phyloP scores from a whole-genome alignment of 2,888 invertebrate species.

The Epistrophe grossulariae region DNA sequence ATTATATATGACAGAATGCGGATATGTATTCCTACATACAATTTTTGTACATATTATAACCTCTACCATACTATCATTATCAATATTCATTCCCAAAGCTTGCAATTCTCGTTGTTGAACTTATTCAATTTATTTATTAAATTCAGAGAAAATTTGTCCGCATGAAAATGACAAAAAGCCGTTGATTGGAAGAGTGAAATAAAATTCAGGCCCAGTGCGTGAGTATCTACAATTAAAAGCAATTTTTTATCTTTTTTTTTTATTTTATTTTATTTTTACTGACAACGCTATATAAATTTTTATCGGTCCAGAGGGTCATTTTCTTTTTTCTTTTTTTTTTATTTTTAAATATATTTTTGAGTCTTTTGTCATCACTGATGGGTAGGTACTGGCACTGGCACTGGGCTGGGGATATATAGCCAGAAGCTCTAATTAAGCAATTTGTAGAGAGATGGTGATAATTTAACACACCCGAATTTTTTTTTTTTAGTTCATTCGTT shows the following conservation, averaged over 20 bases:
- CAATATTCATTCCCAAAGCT: neutral
- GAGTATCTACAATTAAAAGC: conserved; percentile 36
- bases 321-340: conserved; percentile 10
- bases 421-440: conserved; percentile 36
- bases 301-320: conserved; percentile 12
- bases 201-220: conserved; percentile 39
- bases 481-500: neutral
- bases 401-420: neutral
- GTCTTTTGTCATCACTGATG: conserved; percentile 19
- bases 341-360: conserved; percentile 9
- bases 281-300: conserved; percentile 18
- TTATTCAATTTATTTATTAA: conserved; percentile 37
- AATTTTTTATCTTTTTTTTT: conserved; percentile 14
- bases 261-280: neutral
- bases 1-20: too few relatives aligned
- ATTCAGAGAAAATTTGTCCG: conserved; percentile 39
- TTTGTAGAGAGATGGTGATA: conserved; percentile 38
- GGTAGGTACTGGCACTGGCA: neutral
- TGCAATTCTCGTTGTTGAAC: neutral
- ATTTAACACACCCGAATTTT: conserved; percentile 20
- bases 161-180: conserved; percentile 41
- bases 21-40: too few relatives aligned
- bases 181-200: conserved; percentile 32
- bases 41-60: too few relatives aligned
- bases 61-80: too few relatives aligned